Evolutionary conservation across 2,113 vertebrate genomes (phyloP).

Genomic region (Pseudonaja textilis): DNA sequence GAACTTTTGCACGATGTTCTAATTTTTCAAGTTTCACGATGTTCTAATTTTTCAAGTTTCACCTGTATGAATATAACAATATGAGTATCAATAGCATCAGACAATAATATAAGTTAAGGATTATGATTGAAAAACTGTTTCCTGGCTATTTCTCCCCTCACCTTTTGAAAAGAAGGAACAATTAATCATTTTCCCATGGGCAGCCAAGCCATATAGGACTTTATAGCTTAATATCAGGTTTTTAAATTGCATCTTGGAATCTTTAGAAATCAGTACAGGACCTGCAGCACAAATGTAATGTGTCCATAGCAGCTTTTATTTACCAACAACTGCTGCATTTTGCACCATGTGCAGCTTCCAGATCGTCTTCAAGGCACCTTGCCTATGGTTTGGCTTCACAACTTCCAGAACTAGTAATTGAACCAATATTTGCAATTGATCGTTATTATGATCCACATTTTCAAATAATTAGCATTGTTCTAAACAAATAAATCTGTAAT

Average conservation of each 20-base stretch:
- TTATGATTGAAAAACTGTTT: neutral
- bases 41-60: no score
- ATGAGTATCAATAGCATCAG: neutral
- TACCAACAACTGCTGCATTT: neutral
- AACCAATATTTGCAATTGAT: constrained; percentile 1
- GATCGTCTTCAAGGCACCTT: neutral
- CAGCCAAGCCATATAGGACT: neutral
- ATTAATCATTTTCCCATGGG: neutral
- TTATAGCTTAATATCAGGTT: neutral
- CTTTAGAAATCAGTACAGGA: neutral
- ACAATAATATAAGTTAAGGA: neutral
- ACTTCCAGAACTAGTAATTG: neutral
- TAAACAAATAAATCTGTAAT: neutral
- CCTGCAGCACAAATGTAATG: neutral
- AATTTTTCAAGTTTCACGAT: no score
- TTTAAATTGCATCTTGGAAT: neutral
- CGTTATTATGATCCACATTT: neutral
- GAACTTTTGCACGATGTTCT: no score
- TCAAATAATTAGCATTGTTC: neutral
- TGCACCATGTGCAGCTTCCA: neutral
- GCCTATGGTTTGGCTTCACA: neutral
- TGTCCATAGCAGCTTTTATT: neutral
- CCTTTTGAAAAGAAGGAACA: neutral
- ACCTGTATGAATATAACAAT: neutral
- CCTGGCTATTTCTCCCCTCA: neutral